These are phyloP conservation scores for Fregetta grallaria DNA, from an alignment of 2,113 vertebrate genomes.

Conservation along the genomic window DNA sequence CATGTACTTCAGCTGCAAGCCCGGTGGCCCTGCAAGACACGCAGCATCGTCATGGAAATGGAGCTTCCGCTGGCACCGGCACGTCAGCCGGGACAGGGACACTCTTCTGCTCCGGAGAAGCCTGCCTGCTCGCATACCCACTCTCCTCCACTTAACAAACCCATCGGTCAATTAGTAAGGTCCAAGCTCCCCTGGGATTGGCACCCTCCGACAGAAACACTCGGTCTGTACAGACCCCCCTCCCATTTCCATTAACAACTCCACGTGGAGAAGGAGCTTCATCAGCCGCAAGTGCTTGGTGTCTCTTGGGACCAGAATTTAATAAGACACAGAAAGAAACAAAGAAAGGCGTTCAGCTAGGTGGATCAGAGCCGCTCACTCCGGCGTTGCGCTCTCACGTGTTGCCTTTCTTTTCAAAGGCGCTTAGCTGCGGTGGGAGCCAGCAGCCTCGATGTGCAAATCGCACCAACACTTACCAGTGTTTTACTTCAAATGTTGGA, in stretches of 20 bases:
- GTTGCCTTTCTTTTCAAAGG: not conserved
- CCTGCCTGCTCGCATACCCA: accelerated
- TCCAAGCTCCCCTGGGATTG: not conserved
- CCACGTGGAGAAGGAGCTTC: not conserved
- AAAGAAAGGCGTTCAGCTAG: not conserved
- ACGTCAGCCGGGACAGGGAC: accelerated
- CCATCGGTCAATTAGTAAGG: not conserved
- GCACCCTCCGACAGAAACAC: not conserved
- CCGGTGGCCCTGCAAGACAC: conserved; percentile 73
- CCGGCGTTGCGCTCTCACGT: not conserved
- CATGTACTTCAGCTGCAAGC: conserved; percentile 85
- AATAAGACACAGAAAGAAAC: not conserved
- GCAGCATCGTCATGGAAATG: accelerated
- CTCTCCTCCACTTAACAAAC: not conserved
- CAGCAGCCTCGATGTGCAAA: not conserved
- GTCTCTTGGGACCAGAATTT: not conserved
- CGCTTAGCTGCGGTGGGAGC: not conserved
- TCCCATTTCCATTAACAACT: not conserved
- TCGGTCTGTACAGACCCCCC: no score
- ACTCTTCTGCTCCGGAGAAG: accelerated
- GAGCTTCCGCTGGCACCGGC: not conserved
- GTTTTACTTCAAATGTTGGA: not conserved
- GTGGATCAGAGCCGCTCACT: not conserved
- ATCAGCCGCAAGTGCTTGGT: not conserved
- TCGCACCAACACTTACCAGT: accelerated